A percentile compares a stretch with the other conserved stretches of the same genome.
Evolutionary conservation across 1,140 invertebrate species (phyloP).

Genomic region (Papilio xuthus): DNA sequence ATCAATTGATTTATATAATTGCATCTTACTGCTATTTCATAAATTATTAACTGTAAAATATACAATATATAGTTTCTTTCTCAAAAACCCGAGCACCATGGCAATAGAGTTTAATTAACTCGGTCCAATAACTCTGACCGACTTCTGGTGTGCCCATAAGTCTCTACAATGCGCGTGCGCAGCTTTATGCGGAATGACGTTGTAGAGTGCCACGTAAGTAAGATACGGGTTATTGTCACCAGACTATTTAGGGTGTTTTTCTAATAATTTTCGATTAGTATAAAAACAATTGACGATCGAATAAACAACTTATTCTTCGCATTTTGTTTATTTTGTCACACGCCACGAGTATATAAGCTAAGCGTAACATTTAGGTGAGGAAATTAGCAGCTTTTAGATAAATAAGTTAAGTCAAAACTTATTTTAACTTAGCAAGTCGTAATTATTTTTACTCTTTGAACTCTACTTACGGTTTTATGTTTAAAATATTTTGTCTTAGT

Average conservation of each 20-base stretch:
- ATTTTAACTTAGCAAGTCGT: neutral
- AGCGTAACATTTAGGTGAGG: too few species aligned
- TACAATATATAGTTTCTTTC: neutral
- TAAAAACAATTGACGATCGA: too few species aligned
- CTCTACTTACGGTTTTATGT: neutral
- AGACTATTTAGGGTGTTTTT: too few species aligned
- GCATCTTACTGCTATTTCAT: neutral
- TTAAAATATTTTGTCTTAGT: neutral
- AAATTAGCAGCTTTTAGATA: too few species aligned
- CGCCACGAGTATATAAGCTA: too few species aligned
- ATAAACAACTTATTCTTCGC: too few species aligned
- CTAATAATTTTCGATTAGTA: too few species aligned
- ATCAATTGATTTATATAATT: neutral
- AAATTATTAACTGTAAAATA: neutral
- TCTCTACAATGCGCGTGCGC: slow-evolving; percentile 11
- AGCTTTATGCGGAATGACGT: neutral
- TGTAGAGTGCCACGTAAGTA: neutral
- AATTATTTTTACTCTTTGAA: neutral
- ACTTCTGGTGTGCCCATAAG: neutral
- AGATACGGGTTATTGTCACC: neutral
- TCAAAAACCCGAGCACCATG: neutral
- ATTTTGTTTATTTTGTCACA: too few species aligned
- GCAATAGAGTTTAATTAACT: neutral
- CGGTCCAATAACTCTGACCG: slow-evolving; percentile 2
- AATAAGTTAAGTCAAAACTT: too few species aligned